These are phyloP conservation scores for Petrophora chlorosata DNA, from an alignment of 2,888 invertebrate genomes.

Conservation along the genomic window DNA sequence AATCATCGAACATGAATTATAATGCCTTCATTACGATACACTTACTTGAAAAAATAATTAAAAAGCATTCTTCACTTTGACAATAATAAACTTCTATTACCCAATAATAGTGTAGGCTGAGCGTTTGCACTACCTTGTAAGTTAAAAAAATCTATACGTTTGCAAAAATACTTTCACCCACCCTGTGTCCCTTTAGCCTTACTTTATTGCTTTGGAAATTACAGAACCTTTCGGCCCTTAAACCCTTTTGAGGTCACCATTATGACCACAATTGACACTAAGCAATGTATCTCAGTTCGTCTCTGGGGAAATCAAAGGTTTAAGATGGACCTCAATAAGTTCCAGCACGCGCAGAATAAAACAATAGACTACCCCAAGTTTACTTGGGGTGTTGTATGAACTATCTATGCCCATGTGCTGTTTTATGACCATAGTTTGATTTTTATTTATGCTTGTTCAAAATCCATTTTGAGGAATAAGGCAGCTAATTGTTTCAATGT, in stretches of 20 bases:
- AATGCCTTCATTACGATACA: no score
- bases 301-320: slow-evolving; percentile 52
- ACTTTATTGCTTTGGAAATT: slow-evolving; percentile 27
- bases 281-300: slow-evolving; percentile 45
- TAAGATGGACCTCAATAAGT: slow-evolving; percentile 48
- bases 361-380: slow-evolving; percentile 31
- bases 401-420: no score
- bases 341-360: slow-evolving; percentile 44
- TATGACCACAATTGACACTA: slow-evolving; percentile 52
- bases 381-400: no score
- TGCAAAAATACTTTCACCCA: slow-evolving; percentile 8
- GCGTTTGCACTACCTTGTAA: background rate
- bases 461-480: no score
- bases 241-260: slow-evolving; percentile 38
- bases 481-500: no score
- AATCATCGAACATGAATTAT: no score
- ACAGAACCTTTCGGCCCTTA: slow-evolving; percentile 24
- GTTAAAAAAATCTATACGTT: background rate
- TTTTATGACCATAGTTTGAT: no score
- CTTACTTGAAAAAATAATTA: no score
- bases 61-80: no score
- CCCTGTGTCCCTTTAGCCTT: slow-evolving; percentile 10
- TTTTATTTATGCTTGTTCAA: no score
- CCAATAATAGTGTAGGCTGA: no score
- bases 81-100: no score